Conservation (phyloP, 2,113 vertebrate genomes). For the Neoarius graeffei region DNA sequence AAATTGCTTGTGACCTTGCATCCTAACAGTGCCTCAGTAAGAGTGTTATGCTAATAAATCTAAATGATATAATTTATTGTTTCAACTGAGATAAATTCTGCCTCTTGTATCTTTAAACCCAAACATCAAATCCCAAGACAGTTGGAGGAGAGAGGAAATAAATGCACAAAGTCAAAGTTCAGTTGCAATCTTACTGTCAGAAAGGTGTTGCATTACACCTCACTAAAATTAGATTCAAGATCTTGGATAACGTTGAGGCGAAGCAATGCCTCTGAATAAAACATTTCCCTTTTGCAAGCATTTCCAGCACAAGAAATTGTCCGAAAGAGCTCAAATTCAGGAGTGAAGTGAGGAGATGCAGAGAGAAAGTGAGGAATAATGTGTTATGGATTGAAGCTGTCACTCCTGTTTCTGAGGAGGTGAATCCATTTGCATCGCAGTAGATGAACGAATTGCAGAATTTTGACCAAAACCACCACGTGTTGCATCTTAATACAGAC, state of each 20-base stretch:
- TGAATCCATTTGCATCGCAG: constrained; percentile 49
- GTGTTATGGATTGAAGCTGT: constrained; percentile 37
- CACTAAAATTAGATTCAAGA: constrained; percentile 56
- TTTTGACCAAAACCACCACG: constrained; percentile 31
- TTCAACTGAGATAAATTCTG: not conserved
- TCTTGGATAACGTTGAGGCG: constrained; percentile 40
- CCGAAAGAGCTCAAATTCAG: constrained; percentile 43
- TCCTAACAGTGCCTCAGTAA: constrained; percentile 20
- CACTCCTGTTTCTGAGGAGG: constrained; percentile 40
- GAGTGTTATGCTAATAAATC: constrained; percentile 32
- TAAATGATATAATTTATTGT: constrained; percentile 11
- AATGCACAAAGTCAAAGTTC: constrained; percentile 52
- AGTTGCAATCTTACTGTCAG: constrained; percentile 47
- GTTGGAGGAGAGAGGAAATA: constrained; percentile 30
- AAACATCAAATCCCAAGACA: not conserved
- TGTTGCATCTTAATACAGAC: constrained; percentile 34
- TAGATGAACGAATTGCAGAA: constrained; percentile 43
- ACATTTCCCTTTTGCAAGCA: constrained; percentile 47
- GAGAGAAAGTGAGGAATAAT: constrained; percentile 41
- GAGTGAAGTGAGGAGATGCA: constrained; percentile 29
- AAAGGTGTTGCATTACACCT: constrained; percentile 52
- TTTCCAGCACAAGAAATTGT: constrained; percentile 41
- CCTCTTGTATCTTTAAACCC: constrained; percentile 12
- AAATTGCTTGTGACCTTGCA: constrained; percentile 40
- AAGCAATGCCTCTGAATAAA: constrained; percentile 55